Base-by-base conservation (phyloP, 1,140 invertebrate genomes). In the Zaprionus kolodkinae region DNA sequence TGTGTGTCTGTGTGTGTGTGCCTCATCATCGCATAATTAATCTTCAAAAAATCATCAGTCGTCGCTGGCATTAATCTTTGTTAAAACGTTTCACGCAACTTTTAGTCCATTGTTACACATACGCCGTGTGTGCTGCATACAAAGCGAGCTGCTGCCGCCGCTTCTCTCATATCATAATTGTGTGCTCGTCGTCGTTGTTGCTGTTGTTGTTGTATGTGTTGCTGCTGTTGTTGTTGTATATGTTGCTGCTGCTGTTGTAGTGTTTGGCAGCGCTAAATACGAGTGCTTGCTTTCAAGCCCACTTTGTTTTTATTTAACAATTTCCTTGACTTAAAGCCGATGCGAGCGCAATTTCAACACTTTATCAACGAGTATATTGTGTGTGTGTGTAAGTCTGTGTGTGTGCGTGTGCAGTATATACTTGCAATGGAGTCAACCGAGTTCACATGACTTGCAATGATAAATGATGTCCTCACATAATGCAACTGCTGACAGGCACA, bases 21-120 rank as follows among this genome's bases (percentile, higher is more conserved):
- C 88, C 88, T 91, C 88, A 85, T 91, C 88, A 91, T 91, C 88
- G 88, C 89, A 85, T 91, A 91, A 91, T 91, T 91, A 91, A 91
- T 91, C 88, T 91, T 91, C 81, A 89, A 91, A 89, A 91, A 91
- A 80, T 91, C 88, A 91, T 91, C 81, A 89, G 88, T 86, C 88
- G 89, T 85, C 76, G 88, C 84, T 78, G 84, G 76, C 88, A 91
- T 91, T 91, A 91, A 91, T 91, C 88, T 89, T 91, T 91, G 88
- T 91, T 91, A 91, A 91, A 91, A 91, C 79, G 89, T 82, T 90
- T 90, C 81, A 89, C 86, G 81, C 85, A 90, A 90, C 86, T 89
- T 89, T 89, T 90, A 85, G 85, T 89, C 86, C 81, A 89, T 89
- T 89, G 85, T 89, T 85, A 88, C 81, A 84, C 73, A 87, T 88